Conservation (phyloP, 2,113 vertebrate species). For the Bucco capensis region DNA sequence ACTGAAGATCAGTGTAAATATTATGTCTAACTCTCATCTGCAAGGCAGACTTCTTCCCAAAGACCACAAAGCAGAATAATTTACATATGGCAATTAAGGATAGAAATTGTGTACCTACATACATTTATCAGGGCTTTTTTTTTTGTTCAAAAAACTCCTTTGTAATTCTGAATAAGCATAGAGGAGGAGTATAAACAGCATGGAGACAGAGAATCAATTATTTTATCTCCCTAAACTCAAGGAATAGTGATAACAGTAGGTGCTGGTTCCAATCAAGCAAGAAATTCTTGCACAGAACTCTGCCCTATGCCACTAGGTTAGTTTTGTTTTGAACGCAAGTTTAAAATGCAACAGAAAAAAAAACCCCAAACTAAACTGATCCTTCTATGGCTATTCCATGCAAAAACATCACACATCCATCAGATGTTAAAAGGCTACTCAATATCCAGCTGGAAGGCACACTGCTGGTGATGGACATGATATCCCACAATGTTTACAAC, state of each 20-base stretch:
- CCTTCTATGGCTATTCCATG: neutral
- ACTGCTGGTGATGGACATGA: neutral
- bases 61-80: neutral
- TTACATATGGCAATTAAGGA: neutral
- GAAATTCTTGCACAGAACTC: neutral
- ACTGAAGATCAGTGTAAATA: neutral
- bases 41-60: neutral
- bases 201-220: neutral
- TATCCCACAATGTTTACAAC: neutral
- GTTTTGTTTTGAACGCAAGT: neutral
- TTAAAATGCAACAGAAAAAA: neutral
- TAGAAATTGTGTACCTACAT: neutral
- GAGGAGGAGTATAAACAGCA: fast-evolving
- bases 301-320: neutral
- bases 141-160: neutral
- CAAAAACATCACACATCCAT: neutral
- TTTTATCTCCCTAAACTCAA: neutral
- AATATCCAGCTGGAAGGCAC: neutral
- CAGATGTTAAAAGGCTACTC: neutral
- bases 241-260: neutral
- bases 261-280: neutral
- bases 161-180: neutral
- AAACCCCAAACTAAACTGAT: no score
- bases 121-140: neutral
- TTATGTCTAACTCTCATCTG: neutral